Conservation (phyloP, 1,140 invertebrate genomes). For the Arion vulgaris region DNA sequence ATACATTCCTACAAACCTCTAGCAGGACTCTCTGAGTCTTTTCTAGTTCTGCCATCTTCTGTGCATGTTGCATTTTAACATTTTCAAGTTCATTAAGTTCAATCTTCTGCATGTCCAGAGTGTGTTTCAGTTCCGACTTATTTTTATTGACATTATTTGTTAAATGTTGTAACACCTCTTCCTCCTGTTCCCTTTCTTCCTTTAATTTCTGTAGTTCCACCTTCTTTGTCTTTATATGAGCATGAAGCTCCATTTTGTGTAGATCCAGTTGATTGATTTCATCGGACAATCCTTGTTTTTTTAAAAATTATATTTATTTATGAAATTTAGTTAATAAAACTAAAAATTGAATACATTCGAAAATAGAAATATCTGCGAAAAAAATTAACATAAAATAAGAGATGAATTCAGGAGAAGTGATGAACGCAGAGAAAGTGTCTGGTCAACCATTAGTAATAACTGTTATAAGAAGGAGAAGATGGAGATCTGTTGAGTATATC, state of each 20-base stretch:
- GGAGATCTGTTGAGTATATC: too few relatives aligned
- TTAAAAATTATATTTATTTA: too few relatives aligned
- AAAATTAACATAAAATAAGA: too few relatives aligned
- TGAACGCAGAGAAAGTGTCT: too few relatives aligned
- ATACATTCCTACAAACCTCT: conserved; percentile 48
- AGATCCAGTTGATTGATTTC: conserved; percentile 54
- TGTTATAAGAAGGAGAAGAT: too few relatives aligned
- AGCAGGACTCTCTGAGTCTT: conserved; percentile 59
- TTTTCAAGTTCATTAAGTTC: conserved; percentile 63
- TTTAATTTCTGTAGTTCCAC: conserved; percentile 55
- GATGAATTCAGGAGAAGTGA: too few relatives aligned
- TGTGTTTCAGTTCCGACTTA: conserved; percentile 65
- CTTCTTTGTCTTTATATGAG: conserved; percentile 55
- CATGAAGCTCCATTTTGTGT: conserved; percentile 57
- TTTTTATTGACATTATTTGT: conserved; percentile 61
- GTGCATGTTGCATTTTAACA: conserved; percentile 60
- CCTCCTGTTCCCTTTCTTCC: conserved; percentile 62
- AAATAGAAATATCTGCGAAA: too few relatives aligned
- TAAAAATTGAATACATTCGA: too few relatives aligned
- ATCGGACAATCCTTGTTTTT: conserved; percentile 58
- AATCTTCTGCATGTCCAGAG: conserved; percentile 63
- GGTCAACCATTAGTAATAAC: too few relatives aligned
- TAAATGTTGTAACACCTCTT: conserved; percentile 64
- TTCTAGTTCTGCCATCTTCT: conserved; percentile 62
- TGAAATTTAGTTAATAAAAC: too few relatives aligned